These are phyloP conservation scores for Proisotoma minuta DNA, from an alignment of 2,888 invertebrate genomes.

Conservation along the genomic window DNA sequence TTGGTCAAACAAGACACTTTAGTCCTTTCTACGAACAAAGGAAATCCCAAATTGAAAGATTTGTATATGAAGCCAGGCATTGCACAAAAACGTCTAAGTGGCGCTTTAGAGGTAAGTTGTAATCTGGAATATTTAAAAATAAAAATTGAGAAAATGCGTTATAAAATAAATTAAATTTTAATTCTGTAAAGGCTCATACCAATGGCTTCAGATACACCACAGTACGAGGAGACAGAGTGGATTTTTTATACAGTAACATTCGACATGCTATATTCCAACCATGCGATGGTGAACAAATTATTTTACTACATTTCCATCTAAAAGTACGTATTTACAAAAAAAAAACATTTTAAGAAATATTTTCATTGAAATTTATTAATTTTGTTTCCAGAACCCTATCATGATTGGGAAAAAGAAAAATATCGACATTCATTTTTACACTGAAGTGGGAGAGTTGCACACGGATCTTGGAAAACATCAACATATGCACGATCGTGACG, in stretches of 20 bases:
- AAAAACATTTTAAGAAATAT: background rate
- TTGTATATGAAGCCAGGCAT: slow-evolving; percentile 98
- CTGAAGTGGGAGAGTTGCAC: slow-evolving; percentile 98
- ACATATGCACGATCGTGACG: slow-evolving; percentile 99
- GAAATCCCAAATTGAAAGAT: slow-evolving; percentile 96
- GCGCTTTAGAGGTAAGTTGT: slow-evolving; percentile 47
- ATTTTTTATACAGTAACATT: slow-evolving; percentile 98
- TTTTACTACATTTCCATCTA: slow-evolving; percentile 94
- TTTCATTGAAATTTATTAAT: slow-evolving; percentile 1
- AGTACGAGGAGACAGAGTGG: slow-evolving; percentile 98
- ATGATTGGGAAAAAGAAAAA: slow-evolving; percentile 99
- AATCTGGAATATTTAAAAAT: too few species aligned
- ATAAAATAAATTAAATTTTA: slow-evolving; percentile 44
- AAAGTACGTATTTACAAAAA: slow-evolving; percentile 57
- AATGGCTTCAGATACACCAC: slow-evolving; percentile 97
- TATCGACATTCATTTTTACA: slow-evolving; percentile 98
- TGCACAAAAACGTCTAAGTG: slow-evolving; percentile 91
- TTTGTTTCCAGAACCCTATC: slow-evolving; percentile 72
- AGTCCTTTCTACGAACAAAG: slow-evolving; percentile 87
- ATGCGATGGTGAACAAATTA: slow-evolving; percentile 99
- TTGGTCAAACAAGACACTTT: slow-evolving; percentile 97
- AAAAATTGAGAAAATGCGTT: too few species aligned
- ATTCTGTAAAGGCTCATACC: slow-evolving; percentile 86
- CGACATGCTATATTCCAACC: slow-evolving; percentile 99
- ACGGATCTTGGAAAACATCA: slow-evolving; percentile 99